These are phyloP conservation scores for Papilio gigon DNA, from an alignment of 2,888 invertebrate genomes.

Conservation along the genomic window DNA sequence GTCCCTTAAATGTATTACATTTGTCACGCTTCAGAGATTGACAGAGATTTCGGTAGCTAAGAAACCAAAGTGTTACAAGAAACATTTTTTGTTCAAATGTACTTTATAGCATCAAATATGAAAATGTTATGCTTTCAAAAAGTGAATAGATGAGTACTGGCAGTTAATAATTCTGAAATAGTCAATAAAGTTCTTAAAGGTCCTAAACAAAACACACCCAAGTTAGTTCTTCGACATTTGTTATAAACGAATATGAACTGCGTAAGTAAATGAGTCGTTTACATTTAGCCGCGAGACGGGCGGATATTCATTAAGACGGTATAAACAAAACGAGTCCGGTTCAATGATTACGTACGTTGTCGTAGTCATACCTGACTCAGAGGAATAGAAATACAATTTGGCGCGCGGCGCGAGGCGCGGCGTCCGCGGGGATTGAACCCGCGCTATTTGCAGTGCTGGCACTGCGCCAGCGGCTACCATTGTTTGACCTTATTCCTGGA, in stretches of 20 bases:
- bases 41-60: neutral
- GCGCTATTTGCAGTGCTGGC: slow-evolving; percentile 71
- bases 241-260: neutral
- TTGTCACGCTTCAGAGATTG: neutral
- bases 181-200: too few relatives aligned
- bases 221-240: neutral
- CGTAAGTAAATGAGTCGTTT: neutral
- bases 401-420: slow-evolving; percentile 50
- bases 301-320: slow-evolving; percentile 1
- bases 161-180: too few relatives aligned
- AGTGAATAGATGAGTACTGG: too few relatives aligned
- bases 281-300: neutral
- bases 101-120: too few relatives aligned
- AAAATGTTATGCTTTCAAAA: too few relatives aligned
- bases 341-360: slow-evolving; percentile 38
- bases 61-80: neutral
- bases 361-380: slow-evolving; percentile 62
- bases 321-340: slow-evolving; percentile 33
- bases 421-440: slow-evolving; percentile 72
- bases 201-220: neutral
- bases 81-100: too few relatives aligned
- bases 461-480: slow-evolving; percentile 61
- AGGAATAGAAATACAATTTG: slow-evolving; percentile 68
- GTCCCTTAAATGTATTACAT: neutral
- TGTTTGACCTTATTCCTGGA: slow-evolving; percentile 66